A percentile compares a stretch with the other conserved stretches of the same genome.
Conservation (phyloP, 2,888 invertebrate species). For the Spodoptera picta region DNA sequence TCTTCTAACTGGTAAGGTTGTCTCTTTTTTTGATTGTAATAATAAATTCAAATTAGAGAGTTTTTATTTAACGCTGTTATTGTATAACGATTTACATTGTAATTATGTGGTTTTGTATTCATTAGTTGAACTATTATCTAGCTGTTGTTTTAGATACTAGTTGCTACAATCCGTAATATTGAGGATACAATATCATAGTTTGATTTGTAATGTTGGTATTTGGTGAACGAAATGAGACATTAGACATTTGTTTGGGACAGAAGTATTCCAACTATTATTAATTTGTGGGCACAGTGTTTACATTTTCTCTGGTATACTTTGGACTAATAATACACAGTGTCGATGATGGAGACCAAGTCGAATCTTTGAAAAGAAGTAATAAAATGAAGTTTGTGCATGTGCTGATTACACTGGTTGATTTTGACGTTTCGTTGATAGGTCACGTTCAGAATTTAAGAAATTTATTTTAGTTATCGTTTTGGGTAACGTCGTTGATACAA, state of each 20-base stretch:
- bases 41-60: slow-evolving; percentile 27
- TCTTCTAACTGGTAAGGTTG: slow-evolving; percentile 69
- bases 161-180: slow-evolving; percentile 34
- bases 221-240: slow-evolving; percentile 38
- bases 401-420: slow-evolving; percentile 27
- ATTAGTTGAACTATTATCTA: slow-evolving; percentile 1
- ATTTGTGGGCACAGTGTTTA: slow-evolving; percentile 36
- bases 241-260: slow-evolving; percentile 51
- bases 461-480: background rate
- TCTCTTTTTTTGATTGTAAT: slow-evolving; percentile 65
- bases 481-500: too few species aligned
- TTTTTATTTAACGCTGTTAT: slow-evolving; percentile 20
- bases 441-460: slow-evolving; percentile 43
- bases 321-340: slow-evolving; percentile 38
- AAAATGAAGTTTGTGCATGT: slow-evolving; percentile 59
- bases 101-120: slow-evolving; percentile 18
- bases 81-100: slow-evolving; percentile 19
- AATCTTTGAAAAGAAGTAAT: slow-evolving; percentile 16
- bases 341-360: background rate
- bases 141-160: slow-evolving; percentile 16
- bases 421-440: slow-evolving; percentile 59
- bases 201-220: slow-evolving; percentile 61
- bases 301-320: slow-evolving; percentile 14
- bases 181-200: slow-evolving; percentile 51
- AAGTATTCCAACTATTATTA: slow-evolving; percentile 42